Conservation (phyloP, 2,797 vertebrate genomes). For the Catamblyrhynchus diadema region DNA sequence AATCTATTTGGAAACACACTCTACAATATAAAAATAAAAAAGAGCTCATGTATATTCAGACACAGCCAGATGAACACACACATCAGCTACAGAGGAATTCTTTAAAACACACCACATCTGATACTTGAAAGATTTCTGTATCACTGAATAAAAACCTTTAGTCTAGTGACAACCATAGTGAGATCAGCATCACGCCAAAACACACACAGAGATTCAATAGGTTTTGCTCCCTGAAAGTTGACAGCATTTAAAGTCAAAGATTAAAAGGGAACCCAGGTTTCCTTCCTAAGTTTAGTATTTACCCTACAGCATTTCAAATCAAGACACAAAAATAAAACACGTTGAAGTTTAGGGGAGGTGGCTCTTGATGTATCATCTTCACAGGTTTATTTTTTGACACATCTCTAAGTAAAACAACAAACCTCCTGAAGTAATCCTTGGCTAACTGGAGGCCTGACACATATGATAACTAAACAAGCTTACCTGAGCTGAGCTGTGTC, state of each 20-base stretch:
- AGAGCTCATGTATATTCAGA: background rate
- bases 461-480: background rate
- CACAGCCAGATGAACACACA: background rate
- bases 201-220: background rate
- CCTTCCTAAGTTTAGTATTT: background rate
- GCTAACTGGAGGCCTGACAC: background rate
- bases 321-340: background rate
- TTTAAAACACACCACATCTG: background rate
- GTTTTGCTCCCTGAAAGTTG: background rate
- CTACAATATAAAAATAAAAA: background rate
- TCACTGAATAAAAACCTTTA: background rate
- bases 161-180: background rate
- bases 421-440: background rate
- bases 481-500: background rate
- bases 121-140: background rate
- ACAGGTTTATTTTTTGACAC: background rate
- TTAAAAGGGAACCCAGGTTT: background rate
- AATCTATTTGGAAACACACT: background rate
- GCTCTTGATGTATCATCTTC: background rate
- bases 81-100: background rate
- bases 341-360: background rate
- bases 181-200: background rate
- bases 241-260: background rate
- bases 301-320: background rate
- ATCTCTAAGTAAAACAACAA: background rate